Percentiles rank a stretch among this genome's conserved stretches.
Conservation (phyloP, 2,888 invertebrate species). For the Troides oblongomaculatus region DNA sequence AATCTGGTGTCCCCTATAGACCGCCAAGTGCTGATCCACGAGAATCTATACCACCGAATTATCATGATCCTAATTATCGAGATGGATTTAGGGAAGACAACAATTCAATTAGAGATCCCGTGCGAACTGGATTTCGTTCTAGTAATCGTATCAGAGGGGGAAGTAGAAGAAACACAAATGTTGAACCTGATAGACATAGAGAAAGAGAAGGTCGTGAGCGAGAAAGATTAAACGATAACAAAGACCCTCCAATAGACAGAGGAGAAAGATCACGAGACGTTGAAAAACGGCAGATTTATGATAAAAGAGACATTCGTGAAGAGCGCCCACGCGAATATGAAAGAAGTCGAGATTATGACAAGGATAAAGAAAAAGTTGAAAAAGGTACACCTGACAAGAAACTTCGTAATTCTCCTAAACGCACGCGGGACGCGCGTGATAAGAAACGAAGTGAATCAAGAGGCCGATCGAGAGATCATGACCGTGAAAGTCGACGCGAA, state of each 20-base stretch:
- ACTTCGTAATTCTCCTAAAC: slow-evolving; percentile 62
- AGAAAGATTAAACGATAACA: slow-evolving; percentile 64
- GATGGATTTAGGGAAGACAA: slow-evolving; percentile 65
- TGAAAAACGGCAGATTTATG: slow-evolving; percentile 56
- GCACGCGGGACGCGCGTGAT: slow-evolving; percentile 60
- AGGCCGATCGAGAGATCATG: slow-evolving; percentile 69
- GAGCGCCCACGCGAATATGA: slow-evolving; percentile 56
- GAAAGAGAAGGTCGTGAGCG: slow-evolving; percentile 69
- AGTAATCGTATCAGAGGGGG: slow-evolving; percentile 55
- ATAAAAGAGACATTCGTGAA: slow-evolving; percentile 58
- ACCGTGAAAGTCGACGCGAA: slow-evolving; percentile 76
- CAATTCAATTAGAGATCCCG: slow-evolving; percentile 52
- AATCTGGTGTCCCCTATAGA: slow-evolving; percentile 57
- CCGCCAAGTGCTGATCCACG: slow-evolving; percentile 66
- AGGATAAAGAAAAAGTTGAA: slow-evolving; percentile 67
- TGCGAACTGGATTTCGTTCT: slow-evolving; percentile 56
- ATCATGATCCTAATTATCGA: slow-evolving; percentile 64
- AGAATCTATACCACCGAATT: slow-evolving; percentile 55
- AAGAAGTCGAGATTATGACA: slow-evolving; percentile 62
- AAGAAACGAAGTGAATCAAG: slow-evolving; percentile 72
- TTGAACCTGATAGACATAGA: slow-evolving; percentile 64
- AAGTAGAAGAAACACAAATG: slow-evolving; percentile 60
- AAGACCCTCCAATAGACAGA: slow-evolving; percentile 60
- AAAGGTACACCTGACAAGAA: slow-evolving; percentile 67
- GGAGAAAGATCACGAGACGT: slow-evolving; percentile 64